These are phyloP conservation scores for Peromyscus maniculatus DNA, from an alignment of 2,113 vertebrate species.

Conservation along the genomic window DNA sequence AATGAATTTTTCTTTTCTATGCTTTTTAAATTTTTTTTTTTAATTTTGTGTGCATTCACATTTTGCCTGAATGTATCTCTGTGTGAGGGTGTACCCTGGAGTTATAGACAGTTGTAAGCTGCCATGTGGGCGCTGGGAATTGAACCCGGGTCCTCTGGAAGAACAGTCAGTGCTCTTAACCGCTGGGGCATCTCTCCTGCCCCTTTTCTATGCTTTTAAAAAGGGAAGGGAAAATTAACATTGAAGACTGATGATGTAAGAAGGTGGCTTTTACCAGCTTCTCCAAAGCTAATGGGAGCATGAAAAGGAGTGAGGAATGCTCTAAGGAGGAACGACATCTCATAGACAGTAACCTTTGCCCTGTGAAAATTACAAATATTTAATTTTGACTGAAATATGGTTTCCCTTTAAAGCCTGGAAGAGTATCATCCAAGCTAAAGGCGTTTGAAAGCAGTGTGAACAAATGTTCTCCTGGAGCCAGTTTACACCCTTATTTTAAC, in stretches of 20 bases:
- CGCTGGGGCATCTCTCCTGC: not conserved
- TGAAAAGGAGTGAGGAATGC: slow-evolving; percentile 1
- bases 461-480: not conserved
- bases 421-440: slow-evolving; percentile 2
- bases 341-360: slow-evolving; percentile 1
- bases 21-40: not conserved
- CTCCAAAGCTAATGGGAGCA: not conserved
- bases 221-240: slow-evolving; percentile 22
- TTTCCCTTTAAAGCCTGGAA: not conserved
- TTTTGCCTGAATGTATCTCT: not conserved
- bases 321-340: not conserved
- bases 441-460: not conserved
- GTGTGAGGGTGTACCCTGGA: not conserved
- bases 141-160: not conserved
- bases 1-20: not conserved
- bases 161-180: not conserved
- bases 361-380: slow-evolving; percentile 5
- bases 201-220: not conserved
- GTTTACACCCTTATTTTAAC: slow-evolving; percentile 32
- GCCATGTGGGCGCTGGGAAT: not conserved
- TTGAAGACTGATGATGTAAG: not conserved
- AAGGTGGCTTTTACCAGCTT: slow-evolving; percentile 46
- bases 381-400: slow-evolving; percentile 56
- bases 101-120: not conserved
- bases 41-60: not conserved